Percentiles rank a stretch among this genome's conserved stretches.
phyloP scores from a whole-genome alignment of 2,797 vertebrate species.

The Salarias fasciatus region DNA sequence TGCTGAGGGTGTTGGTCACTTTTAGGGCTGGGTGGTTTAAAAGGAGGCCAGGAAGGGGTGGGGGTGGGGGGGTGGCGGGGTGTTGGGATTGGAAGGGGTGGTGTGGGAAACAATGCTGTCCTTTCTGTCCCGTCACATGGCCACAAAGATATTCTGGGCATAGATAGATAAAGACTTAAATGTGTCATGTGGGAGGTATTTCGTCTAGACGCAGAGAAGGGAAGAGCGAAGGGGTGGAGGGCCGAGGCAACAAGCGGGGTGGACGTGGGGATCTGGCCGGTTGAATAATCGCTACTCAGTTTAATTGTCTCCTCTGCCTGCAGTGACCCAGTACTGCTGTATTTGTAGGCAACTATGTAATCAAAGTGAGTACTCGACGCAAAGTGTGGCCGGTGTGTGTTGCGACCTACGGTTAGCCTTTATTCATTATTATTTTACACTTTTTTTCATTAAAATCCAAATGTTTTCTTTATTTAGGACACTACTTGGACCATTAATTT shows the following conservation, averaged over 20 bases:
- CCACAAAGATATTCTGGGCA: constrained; percentile 76
- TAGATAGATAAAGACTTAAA: constrained; percentile 77
- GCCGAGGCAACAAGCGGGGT: constrained; percentile 13
- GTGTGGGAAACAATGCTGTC: constrained; percentile 75
- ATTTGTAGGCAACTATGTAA: constrained; percentile 36
- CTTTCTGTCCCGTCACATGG: constrained; percentile 76
- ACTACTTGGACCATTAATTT: no score
- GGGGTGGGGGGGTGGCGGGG: background rate
- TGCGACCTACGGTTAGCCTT: constrained; percentile 10
- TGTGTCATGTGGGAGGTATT: constrained; percentile 77
- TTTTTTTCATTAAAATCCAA: no score
- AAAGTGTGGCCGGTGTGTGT: constrained; percentile 26
- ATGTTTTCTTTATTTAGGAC: no score
- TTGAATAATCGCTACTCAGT: constrained; percentile 73
- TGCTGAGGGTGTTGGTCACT: constrained; percentile 34
- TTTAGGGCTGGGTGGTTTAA: constrained; percentile 35
- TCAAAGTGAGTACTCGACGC: constrained; percentile 50
- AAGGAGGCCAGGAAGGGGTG: constrained; percentile 14
- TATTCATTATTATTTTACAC: no score
- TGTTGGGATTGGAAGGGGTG: constrained; percentile 25
- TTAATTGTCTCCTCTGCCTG: constrained; percentile 56
- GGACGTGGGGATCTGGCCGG: constrained; percentile 22
- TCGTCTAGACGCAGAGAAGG: constrained; percentile 61
- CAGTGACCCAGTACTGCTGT: constrained; percentile 24
- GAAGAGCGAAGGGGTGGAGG: constrained; percentile 15